A percentile compares a stretch with the other conserved stretches of the same genome.
These are phyloP conservation scores for Catocala fraxini DNA, from an alignment of 2,888 invertebrate species.

Conservation along the genomic window DNA sequence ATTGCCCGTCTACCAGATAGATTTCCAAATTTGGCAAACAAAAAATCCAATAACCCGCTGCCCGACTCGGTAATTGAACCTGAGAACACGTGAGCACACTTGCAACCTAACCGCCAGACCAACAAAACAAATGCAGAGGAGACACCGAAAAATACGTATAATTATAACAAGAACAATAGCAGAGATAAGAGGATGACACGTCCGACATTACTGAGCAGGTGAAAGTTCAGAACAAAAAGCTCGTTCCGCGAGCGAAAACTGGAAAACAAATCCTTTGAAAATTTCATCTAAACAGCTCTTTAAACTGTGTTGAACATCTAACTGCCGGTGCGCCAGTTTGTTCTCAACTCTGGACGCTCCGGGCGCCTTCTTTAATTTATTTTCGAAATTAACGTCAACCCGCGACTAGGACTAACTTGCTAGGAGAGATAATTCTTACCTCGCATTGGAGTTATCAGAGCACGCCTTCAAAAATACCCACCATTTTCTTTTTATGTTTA, in stretches of 20 bases:
- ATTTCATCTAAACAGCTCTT: conserved; percentile 76
- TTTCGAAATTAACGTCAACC: conserved; percentile 73
- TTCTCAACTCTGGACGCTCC: conserved; percentile 66
- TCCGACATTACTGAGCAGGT: conserved; percentile 63
- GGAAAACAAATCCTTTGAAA: conserved; percentile 77
- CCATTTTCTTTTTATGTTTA: background rate
- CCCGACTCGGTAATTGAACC: too few relatives aligned
- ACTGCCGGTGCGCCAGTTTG: conserved; percentile 67
- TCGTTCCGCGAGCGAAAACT: conserved; percentile 55
- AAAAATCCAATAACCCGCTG: too few relatives aligned
- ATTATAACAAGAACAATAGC: conserved; percentile 44
- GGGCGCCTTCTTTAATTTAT: conserved; percentile 78
- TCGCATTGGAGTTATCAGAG: conserved; percentile 13
- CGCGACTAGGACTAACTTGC: conserved; percentile 52
- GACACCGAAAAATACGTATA: conserved; percentile 8
- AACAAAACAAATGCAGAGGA: background rate
- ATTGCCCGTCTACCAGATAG: too few relatives aligned
- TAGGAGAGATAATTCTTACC: conserved; percentile 48
- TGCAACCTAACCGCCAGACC: too few relatives aligned
- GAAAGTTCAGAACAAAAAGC: conserved; percentile 73
- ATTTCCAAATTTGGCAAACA: too few relatives aligned
- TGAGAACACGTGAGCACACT: too few relatives aligned
- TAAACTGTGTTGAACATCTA: conserved; percentile 66
- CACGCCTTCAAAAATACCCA: conserved; percentile 2
- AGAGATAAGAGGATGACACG: conserved; percentile 66